phyloP scores from a whole-genome alignment of 2,888 invertebrate genomes.

The Nyleta sp. region DNA sequence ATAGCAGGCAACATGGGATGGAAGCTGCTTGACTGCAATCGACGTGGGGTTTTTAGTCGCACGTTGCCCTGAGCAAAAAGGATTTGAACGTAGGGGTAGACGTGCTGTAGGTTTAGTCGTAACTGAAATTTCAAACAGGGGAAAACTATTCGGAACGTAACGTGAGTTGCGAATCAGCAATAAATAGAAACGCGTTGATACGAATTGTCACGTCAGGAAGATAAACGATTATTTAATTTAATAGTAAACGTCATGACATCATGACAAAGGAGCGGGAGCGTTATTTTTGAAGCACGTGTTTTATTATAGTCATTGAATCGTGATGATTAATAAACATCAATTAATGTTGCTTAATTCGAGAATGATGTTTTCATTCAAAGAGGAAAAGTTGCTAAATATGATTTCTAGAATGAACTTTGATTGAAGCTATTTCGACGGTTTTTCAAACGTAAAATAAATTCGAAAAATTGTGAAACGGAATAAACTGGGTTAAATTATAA shows the following conservation, averaged over 20 bases:
- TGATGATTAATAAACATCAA: too few relatives aligned
- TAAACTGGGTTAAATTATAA: too few relatives aligned
- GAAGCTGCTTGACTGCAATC: constrained; percentile 29
- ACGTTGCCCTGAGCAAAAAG: constrained; percentile 41
- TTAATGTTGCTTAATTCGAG: too few relatives aligned
- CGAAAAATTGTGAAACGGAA: too few relatives aligned
- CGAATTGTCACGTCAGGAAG: constrained; percentile 19
- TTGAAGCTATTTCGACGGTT: too few relatives aligned
- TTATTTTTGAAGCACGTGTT: too few relatives aligned
- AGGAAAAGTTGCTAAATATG: too few relatives aligned
- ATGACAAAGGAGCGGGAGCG: too few relatives aligned
- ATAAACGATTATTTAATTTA: constrained; percentile 36
- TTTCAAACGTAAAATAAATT: too few relatives aligned
- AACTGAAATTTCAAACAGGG: constrained; percentile 39
- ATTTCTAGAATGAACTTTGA: too few relatives aligned
- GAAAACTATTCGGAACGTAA: constrained; percentile 30
- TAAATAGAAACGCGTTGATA: constrained; percentile 34
- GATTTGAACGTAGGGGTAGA: constrained; percentile 40
- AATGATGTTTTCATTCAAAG: too few relatives aligned
- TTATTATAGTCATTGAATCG: too few relatives aligned
- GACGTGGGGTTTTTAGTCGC: constrained; percentile 32
- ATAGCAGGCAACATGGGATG: constrained; percentile 18
- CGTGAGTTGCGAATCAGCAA: constrained; percentile 38
- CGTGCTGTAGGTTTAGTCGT: constrained; percentile 15
- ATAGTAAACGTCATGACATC: not conserved